A percentile compares a stretch with the other conserved stretches of the same genome.
These are phyloP conservation scores for Noctua comes DNA, from an alignment of 2,888 invertebrate genomes.

Conservation along the genomic window DNA sequence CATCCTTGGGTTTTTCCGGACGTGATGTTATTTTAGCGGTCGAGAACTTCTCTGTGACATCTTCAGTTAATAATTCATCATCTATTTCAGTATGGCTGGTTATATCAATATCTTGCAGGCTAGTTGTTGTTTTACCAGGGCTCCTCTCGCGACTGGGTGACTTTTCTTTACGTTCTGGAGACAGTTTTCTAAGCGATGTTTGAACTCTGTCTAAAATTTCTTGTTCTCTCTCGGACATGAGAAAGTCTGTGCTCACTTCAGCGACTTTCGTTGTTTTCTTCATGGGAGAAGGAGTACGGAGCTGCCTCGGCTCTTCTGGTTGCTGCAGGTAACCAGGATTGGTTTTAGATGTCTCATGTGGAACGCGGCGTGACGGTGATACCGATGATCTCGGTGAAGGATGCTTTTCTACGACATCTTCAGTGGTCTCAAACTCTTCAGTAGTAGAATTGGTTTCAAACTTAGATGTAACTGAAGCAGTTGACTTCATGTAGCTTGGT, in stretches of 20 bases:
- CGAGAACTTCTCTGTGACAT: slow-evolving; percentile 60
- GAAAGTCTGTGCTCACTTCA: slow-evolving; percentile 74
- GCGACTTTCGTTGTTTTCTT: slow-evolving; percentile 68
- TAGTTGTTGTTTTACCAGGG: slow-evolving; percentile 77
- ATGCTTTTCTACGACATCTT: slow-evolving; percentile 34
- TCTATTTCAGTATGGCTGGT: slow-evolving; percentile 59
- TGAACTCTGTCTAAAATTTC: slow-evolving; percentile 84
- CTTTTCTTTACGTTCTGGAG: slow-evolving; percentile 81
- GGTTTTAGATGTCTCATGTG: slow-evolving; percentile 42
- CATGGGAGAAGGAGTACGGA: slow-evolving; percentile 72
- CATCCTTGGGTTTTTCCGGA: slow-evolving; percentile 63
- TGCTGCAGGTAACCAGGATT: slow-evolving; percentile 51
- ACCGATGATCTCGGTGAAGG: slow-evolving; percentile 51
- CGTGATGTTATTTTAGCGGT: slow-evolving; percentile 50
- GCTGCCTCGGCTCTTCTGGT: slow-evolving; percentile 66
- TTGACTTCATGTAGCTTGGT: slow-evolving; percentile 60
- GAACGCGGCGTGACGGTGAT: slow-evolving; percentile 54
- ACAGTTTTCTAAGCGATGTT: slow-evolving; percentile 82
- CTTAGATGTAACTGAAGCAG: slow-evolving; percentile 56
- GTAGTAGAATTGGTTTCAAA: slow-evolving; percentile 58
- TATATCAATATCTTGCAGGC: slow-evolving; percentile 77
- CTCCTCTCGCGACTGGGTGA: slow-evolving; percentile 79
- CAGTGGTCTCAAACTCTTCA: slow-evolving; percentile 55
- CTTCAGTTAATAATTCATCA: slow-evolving; percentile 51
- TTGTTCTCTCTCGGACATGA: slow-evolving; percentile 82